A percentile compares a stretch with the other conserved stretches of the same genome.
Conservation (phyloP, 2,888 invertebrate genomes). For the Matsumyia berberina region DNA sequence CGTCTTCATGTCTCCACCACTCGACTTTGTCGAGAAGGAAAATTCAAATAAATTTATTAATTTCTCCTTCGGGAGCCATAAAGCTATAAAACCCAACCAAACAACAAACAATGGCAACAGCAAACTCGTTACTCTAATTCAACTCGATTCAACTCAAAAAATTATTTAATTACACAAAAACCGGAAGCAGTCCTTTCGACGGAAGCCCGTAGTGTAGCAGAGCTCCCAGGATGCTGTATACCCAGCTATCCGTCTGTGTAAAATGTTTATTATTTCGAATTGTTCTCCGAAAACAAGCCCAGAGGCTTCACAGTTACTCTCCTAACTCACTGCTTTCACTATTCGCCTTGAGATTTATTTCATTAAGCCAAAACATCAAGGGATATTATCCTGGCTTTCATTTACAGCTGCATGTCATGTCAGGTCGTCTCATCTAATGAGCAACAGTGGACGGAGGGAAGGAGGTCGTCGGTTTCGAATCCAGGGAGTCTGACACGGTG, state of each 20-base stretch:
- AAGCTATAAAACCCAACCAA: conserved; percentile 60
- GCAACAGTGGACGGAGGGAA: background rate
- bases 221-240: conserved; percentile 38
- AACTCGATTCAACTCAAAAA: conserved; percentile 60
- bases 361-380: conserved; percentile 75
- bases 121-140: conserved; percentile 71
- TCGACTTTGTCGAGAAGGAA: conserved; percentile 32
- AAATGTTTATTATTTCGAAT: conserved; percentile 75
- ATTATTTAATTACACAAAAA: conserved; percentile 73
- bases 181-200: conserved; percentile 60
- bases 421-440: conserved; percentile 62
- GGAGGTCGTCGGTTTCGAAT: background rate
- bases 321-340: conserved; percentile 11
- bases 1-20: background rate
- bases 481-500: conserved; percentile 42
- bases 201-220: background rate
- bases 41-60: conserved; percentile 74
- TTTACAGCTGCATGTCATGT: conserved; percentile 68
- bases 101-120: conserved; percentile 51
- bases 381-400: conserved; percentile 65
- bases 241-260: conserved; percentile 68
- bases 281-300: conserved; percentile 63
- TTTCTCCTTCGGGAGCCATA: conserved; percentile 73
- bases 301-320: conserved; percentile 22
- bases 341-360: conserved; percentile 72